Conservation (phyloP, 53 echinoderm and acorn worm species). For the Arbacia lixula region DNA sequence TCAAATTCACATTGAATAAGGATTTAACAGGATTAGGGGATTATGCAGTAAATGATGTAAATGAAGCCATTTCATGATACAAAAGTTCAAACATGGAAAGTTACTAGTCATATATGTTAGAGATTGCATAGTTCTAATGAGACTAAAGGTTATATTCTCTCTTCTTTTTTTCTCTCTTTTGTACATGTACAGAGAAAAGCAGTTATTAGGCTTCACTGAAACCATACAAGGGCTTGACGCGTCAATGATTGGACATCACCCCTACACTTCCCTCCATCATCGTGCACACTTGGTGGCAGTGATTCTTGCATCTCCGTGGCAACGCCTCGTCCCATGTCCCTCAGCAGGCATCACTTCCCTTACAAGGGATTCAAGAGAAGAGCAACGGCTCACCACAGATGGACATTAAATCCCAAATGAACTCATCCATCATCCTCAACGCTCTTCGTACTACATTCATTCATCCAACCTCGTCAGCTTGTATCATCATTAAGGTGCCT, state of each 20-base stretch:
- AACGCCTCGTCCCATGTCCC: conserved; percentile 37
- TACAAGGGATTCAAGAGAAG: conserved; percentile 55
- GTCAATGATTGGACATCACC: conserved; percentile 14
- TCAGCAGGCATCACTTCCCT: conserved; percentile 36
- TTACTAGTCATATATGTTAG: too few relatives aligned
- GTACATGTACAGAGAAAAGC: background rate
- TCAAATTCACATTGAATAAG: too few relatives aligned
- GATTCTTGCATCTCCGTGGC: conserved; percentile 28
- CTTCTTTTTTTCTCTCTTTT: background rate
- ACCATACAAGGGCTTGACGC: background rate
- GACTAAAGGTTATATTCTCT: too few relatives aligned
- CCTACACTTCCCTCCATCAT: background rate
- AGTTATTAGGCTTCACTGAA: background rate
- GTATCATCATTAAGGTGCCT: too few relatives aligned
- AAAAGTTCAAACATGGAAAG: too few relatives aligned
- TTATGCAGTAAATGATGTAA: too few relatives aligned
- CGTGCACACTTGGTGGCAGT: background rate
- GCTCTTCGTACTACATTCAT: background rate
- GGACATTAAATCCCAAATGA: conserved; percentile 51
- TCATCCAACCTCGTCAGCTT: background rate
- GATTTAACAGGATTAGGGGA: too few relatives aligned
- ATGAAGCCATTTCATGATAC: too few relatives aligned
- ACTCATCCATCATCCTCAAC: background rate
- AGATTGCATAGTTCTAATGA: too few relatives aligned
- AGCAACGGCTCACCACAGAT: conserved; percentile 4